These are phyloP conservation scores for Parauchenoglanis ngamensis DNA, from an alignment of 2,797 vertebrate genomes.

Conservation along the genomic window DNA sequence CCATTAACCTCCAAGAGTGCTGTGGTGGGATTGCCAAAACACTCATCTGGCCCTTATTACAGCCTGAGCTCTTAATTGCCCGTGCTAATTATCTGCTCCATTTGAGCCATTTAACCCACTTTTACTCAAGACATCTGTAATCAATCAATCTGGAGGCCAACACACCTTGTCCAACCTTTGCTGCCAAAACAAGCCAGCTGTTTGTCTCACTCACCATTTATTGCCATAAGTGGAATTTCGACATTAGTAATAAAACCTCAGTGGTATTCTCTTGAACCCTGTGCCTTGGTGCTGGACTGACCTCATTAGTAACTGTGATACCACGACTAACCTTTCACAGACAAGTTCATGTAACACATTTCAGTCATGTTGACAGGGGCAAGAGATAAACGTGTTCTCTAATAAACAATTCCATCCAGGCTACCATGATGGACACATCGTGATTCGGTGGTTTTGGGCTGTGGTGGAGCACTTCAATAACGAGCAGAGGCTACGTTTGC, in stretches of 20 bases:
- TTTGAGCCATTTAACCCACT: slow-evolving; percentile 44
- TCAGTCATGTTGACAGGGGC: slow-evolving; percentile 8
- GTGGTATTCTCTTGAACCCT: slow-evolving; percentile 17
- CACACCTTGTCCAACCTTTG: slow-evolving; percentile 32
- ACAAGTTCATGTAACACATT: not conserved
- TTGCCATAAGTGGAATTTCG: slow-evolving; percentile 31
- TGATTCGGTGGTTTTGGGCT: slow-evolving; percentile 97
- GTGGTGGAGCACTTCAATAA: slow-evolving; percentile 97
- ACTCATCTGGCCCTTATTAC: slow-evolving; percentile 49
- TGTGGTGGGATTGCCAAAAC: slow-evolving; percentile 33
- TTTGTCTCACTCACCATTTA: slow-evolving; percentile 45
- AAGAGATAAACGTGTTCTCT: not conserved
- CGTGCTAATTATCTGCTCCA: slow-evolving; percentile 46
- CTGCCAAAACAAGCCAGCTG: slow-evolving; percentile 52
- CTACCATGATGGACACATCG: slow-evolving; percentile 94
- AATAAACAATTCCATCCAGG: slow-evolving; percentile 68
- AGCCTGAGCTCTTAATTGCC: slow-evolving; percentile 50
- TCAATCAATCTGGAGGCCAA: slow-evolving; percentile 38
- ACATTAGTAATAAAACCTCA: slow-evolving; percentile 29
- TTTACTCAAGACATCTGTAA: slow-evolving; percentile 38
- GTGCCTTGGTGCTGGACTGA: slow-evolving; percentile 15
- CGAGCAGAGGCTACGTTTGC: slow-evolving; percentile 88
- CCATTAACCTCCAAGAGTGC: slow-evolving; percentile 39
- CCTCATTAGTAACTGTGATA: slow-evolving; percentile 19
- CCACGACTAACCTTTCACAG: slow-evolving; percentile 39